Percentiles rank a stretch among this genome's conserved stretches.
phyloP scores from a whole-genome alignment of 2,888 invertebrate genomes.

The Lordiphosa andalusiaca region DNA sequence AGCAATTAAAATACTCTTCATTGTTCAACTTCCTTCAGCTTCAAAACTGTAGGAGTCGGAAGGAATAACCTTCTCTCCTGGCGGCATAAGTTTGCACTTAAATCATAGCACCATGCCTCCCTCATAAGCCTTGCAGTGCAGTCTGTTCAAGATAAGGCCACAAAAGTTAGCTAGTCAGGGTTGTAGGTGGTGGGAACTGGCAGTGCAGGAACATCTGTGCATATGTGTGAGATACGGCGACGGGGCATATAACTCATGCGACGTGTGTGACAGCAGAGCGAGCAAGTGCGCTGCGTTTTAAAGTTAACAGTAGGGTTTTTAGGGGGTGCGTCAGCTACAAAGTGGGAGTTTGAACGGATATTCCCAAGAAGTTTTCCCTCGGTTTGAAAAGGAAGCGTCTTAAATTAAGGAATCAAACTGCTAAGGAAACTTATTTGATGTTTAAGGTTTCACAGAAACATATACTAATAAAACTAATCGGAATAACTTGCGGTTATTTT shows the following conservation, averaged over 20 bases:
- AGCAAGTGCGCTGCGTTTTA: constrained; percentile 20
- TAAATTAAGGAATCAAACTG: too few relatives aligned
- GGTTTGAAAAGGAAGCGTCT: background rate
- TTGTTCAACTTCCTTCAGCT: constrained; percentile 27
- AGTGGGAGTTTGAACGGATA: constrained; percentile 22
- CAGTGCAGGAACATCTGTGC: constrained; percentile 6
- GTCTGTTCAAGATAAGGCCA: constrained; percentile 54
- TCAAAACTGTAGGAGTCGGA: background rate
- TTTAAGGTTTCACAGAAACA: too few relatives aligned
- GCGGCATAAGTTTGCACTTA: constrained; percentile 51
- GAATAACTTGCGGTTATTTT: too few relatives aligned
- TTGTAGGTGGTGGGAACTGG: background rate
- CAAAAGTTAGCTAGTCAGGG: constrained; percentile 45
- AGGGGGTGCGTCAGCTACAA: background rate
- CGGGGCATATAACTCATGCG: constrained; percentile 55
- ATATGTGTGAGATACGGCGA: constrained; percentile 24
- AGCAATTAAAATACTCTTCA: constrained; percentile 42
- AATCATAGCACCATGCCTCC: constrained; percentile 42
- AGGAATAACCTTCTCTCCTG: background rate
- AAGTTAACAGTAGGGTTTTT: constrained; percentile 12
- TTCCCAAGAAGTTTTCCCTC: constrained; percentile 16
- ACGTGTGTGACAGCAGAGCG: constrained; percentile 52
- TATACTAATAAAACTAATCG: too few relatives aligned
- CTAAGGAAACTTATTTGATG: too few relatives aligned
- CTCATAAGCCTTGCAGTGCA: constrained; percentile 45